Conservation (phyloP, 2,113 vertebrate genomes). For the Elaphurus davidianus region DNA sequence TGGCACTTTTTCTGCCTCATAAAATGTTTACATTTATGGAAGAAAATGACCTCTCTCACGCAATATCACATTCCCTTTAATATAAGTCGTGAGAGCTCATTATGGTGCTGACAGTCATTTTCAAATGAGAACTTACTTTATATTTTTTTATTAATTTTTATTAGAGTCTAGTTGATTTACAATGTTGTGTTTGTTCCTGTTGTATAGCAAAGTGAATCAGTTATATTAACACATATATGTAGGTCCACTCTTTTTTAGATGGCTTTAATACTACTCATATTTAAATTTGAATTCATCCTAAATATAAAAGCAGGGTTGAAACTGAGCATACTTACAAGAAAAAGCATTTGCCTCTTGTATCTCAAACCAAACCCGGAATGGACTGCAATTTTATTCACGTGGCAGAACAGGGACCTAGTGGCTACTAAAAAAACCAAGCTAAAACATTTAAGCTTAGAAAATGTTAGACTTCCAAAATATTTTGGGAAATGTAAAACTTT, state of each 20-base stretch:
- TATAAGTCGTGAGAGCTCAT: background rate
- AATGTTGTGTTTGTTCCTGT: background rate
- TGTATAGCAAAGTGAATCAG: background rate
- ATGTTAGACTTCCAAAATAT: background rate
- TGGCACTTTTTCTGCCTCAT: conserved; percentile 67
- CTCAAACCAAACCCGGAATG: background rate
- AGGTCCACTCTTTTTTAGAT: background rate
- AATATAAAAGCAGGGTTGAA: background rate
- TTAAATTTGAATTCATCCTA: background rate
- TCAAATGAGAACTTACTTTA: background rate
- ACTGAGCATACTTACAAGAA: background rate
- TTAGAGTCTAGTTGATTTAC: background rate
- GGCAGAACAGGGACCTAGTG: fast-evolving
- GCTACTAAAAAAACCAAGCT: background rate
- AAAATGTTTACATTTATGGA: conserved; percentile 49
- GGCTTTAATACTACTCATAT: background rate
- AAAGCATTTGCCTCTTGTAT: background rate
- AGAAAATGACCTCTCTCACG: background rate
- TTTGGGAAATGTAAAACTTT: background rate
- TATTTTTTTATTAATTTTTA: background rate
- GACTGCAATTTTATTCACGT: background rate
- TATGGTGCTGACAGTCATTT: background rate
- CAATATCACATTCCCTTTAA: background rate
- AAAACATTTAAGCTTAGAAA: background rate
- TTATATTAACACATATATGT: background rate